phyloP scores from a whole-genome alignment of 1,140 invertebrate genomes.

The Caligus rogercresseyi region DNA sequence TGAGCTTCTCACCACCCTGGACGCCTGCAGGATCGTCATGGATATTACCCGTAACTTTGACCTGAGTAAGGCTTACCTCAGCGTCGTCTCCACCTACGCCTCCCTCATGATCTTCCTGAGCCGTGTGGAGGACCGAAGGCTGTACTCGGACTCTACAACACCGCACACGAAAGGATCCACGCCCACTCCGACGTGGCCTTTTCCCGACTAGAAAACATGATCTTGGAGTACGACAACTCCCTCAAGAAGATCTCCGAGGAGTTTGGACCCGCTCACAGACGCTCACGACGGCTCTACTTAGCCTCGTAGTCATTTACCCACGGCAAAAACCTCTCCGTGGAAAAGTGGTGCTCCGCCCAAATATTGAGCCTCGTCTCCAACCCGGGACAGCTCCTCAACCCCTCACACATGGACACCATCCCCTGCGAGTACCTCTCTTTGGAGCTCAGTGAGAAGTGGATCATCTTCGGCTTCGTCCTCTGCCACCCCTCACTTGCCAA shows the following conservation, averaged over 20 bases:
- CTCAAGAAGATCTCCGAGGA: slow-evolving; percentile 91
- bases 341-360: slow-evolving; percentile 79
- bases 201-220: slow-evolving; percentile 84
- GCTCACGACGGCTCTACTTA: slow-evolving; percentile 62
- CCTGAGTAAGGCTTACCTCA: no score
- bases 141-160: slow-evolving; percentile 88
- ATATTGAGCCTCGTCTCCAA: slow-evolving; percentile 92
- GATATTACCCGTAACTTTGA: no score
- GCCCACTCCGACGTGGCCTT: slow-evolving; percentile 74
- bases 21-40: no score
- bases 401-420: slow-evolving; percentile 84
- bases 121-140: slow-evolving; percentile 93
- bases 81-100: no score
- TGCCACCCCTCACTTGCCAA: slow-evolving; percentile 52
- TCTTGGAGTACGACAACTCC: slow-evolving; percentile 90
- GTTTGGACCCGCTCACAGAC: slow-evolving; percentile 86
- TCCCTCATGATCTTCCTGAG: slow-evolving; percentile 89
- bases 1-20: no score
- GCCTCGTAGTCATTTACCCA: slow-evolving; percentile 67
- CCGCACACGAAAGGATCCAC: slow-evolving; percentile 88
- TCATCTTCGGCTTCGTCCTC: slow-evolving; percentile 52
- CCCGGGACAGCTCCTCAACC: slow-evolving; percentile 79
- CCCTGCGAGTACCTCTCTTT: slow-evolving; percentile 92
- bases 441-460: slow-evolving; percentile 88
- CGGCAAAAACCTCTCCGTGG: slow-evolving; percentile 75